Conservation (phyloP, 2,888 invertebrate genomes). For the Brachyopa scutellaris region DNA sequence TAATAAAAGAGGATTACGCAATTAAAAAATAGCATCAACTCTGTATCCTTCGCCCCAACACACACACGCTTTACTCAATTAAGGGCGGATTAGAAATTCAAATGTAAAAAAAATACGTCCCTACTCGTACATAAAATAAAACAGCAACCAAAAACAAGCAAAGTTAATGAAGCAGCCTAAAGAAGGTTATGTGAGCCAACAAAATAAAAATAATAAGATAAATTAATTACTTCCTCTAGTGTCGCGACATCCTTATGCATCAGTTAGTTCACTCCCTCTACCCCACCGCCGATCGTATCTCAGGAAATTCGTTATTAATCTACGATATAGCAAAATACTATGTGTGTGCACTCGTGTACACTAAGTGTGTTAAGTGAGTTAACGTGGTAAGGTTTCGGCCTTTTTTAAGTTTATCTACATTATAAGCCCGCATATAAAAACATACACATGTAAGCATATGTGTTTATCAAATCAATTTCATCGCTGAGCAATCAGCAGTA, state of each 20-base stretch:
- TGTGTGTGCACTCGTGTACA: slow-evolving; percentile 20
- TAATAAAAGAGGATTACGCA: slow-evolving; percentile 64
- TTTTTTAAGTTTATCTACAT: not conserved
- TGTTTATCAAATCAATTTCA: slow-evolving; percentile 36
- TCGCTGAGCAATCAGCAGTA: slow-evolving; percentile 32
- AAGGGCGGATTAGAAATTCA: slow-evolving; percentile 30
- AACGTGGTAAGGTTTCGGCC: slow-evolving; percentile 8
- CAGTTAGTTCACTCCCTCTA: not conserved
- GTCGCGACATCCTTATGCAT: slow-evolving; percentile 25
- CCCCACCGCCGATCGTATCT: no score
- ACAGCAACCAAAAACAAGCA: slow-evolving; percentile 1
- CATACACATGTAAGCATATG: not conserved
- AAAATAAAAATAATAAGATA: not conserved
- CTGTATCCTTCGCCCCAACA: slow-evolving; percentile 23
- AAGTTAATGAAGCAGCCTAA: slow-evolving; percentile 4
- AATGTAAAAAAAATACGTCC: slow-evolving; percentile 11
- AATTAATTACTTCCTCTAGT: slow-evolving; percentile 35
- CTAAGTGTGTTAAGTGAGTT: slow-evolving; percentile 15
- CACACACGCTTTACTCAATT: slow-evolving; percentile 40
- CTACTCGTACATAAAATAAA: not conserved
- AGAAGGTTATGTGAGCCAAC: not conserved
- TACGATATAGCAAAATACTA: no score
- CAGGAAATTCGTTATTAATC: not conserved
- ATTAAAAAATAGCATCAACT: slow-evolving; percentile 50
- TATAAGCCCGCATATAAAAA: not conserved